phyloP scores from a whole-genome alignment of 2,888 invertebrate species.

The Ochropleura plecta region DNA sequence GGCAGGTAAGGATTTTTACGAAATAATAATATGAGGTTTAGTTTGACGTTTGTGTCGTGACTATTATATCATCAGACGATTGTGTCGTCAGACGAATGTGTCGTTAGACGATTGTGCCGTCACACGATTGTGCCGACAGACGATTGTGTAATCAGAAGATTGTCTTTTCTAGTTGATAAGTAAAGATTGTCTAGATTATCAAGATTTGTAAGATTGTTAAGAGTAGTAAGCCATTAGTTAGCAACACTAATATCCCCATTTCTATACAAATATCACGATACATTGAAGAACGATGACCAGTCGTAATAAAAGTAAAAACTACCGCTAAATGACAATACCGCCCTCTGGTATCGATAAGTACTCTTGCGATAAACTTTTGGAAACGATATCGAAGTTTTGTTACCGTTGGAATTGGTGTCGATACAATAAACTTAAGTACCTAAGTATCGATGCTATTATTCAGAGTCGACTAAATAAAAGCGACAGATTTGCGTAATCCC shows the following conservation, averaged over 20 bases:
- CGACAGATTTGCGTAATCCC: neutral
- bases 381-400: neutral
- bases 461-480: neutral
- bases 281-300: neutral
- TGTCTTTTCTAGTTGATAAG: neutral
- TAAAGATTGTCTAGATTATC: too few species aligned
- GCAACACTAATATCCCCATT: neutral
- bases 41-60: neutral
- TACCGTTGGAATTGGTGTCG: neutral
- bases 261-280: neutral
- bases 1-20: constrained; percentile 74
- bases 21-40: constrained; percentile 3
- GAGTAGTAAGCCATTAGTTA: too few species aligned
- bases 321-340: neutral
- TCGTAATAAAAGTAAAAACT: neutral
- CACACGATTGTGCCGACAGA: neutral
- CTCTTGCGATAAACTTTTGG: neutral
- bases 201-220: too few species aligned
- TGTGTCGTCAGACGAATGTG: neutral
- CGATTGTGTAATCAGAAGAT: too few species aligned
- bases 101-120: neutral
- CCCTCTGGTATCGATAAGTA: neutral
- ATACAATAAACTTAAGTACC: neutral
- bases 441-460: neutral
- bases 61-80: neutral